These are phyloP conservation scores for Monopterus albus DNA, from an alignment of 2,113 vertebrate species.

Conservation along the genomic window DNA sequence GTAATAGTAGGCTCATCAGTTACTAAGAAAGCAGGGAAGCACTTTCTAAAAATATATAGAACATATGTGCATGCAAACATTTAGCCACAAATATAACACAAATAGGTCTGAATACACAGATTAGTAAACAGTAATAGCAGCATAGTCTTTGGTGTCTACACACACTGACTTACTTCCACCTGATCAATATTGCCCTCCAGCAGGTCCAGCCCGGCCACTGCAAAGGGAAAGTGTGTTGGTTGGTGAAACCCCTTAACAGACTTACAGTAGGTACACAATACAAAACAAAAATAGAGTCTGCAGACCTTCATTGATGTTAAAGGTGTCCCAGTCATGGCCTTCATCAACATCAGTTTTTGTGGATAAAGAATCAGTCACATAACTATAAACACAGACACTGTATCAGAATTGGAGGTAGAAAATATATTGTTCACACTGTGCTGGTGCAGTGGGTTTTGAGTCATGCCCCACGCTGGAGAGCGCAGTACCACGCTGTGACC, in stretches of 20 bases:
- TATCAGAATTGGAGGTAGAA: no score
- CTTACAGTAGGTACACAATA: neutral
- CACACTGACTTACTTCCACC: constrained; percentile 76
- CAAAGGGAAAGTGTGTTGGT: constrained; percentile 38
- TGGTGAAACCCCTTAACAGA: neutral
- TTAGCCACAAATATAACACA: no score
- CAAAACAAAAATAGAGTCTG: neutral
- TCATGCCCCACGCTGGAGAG: no score
- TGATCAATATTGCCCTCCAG: constrained; percentile 89
- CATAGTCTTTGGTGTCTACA: neutral
- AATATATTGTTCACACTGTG: no score
- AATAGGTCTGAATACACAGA: neutral
- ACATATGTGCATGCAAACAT: no score
- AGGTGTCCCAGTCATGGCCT: constrained; percentile 86
- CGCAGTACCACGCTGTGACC: no score
- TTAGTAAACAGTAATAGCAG: neutral
- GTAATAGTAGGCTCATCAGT: no score
- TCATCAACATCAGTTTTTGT: constrained; percentile 85
- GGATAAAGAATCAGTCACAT: constrained; percentile 29
- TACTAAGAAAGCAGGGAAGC: no score
- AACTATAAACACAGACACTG: no score
- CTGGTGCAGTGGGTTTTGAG: no score
- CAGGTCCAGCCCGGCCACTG: constrained; percentile 85
- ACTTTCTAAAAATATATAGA: neutral
- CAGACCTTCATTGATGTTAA: constrained; percentile 89